These are phyloP conservation scores for Corydoras maculifer DNA, from an alignment of 2,113 vertebrate species.

Conservation along the genomic window DNA sequence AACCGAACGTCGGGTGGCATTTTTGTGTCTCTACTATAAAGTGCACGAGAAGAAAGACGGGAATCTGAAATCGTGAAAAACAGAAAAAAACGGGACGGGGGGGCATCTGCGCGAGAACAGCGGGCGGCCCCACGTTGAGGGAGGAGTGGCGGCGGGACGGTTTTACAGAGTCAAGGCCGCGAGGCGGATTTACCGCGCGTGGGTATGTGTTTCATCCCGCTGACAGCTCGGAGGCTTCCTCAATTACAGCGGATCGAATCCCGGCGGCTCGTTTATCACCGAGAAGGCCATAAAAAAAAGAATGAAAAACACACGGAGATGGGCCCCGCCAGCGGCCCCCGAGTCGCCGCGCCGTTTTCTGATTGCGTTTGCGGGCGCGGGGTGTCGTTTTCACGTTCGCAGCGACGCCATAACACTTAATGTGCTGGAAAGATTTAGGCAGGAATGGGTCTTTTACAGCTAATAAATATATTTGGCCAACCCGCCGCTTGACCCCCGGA, in stretches of 20 bases:
- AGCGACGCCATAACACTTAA: conserved; percentile 14
- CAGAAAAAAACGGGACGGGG: conserved; percentile 55
- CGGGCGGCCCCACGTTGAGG: conserved; percentile 51
- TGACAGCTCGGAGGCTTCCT: conserved; percentile 50
- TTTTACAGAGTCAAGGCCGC: conserved; percentile 62
- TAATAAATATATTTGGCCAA: conserved; percentile 10
- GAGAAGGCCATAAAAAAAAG: conserved; percentile 37
- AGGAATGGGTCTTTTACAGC: conserved; percentile 4
- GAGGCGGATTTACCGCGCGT: conserved; percentile 54
- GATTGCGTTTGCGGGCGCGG: conserved; percentile 28
- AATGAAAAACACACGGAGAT: conserved; percentile 42
- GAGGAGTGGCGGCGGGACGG: conserved; percentile 52
- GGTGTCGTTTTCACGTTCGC: background rate
- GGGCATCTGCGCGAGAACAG: conserved; percentile 41
- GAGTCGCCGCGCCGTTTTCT: conserved; percentile 20
- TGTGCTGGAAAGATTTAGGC: conserved; percentile 7
- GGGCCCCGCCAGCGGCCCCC: conserved; percentile 9
- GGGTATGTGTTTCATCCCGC: conserved; percentile 11
- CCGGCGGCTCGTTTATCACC: conserved; percentile 41
- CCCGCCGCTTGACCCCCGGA: conserved; percentile 1
- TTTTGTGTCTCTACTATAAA: background rate
- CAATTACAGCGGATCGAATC: conserved; percentile 46
- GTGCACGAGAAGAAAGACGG: conserved; percentile 29
- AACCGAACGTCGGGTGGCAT: too few species aligned
- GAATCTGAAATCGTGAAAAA: conserved; percentile 31